Evolutionary conservation across 2,888 invertebrate species (phyloP), one percentile per base, ranked within the genome.

Genomic region (Epiblema foenella): DNA sequence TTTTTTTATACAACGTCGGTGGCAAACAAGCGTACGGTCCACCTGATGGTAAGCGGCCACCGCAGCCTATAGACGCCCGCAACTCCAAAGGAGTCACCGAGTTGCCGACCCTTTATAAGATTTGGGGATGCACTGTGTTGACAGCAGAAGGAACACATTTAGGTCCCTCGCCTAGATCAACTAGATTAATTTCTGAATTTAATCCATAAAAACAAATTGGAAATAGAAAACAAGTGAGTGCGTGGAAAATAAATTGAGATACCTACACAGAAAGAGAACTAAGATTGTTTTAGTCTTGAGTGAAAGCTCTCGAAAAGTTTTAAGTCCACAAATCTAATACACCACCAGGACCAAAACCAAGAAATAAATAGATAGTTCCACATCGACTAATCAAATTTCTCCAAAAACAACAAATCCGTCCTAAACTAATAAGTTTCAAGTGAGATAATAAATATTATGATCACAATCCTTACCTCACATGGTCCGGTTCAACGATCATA

Each of bases 401-500:
- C 20, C 10, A n/a, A 54, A 54, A n/a, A 39, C 24, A 37, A 51
- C 10, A 24, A 18, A 33, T 5, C 3, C 7, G 29, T 12, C 8
- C 29, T 29, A 33, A 49, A 18, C 2, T 51, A 37, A 8, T 18
- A 37, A 8, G 11, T 20, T 20, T 5, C 20, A 59, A 60, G 24
- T 37, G 33, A 39, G 67, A 46, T 33, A 66, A 66, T 60, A 60
- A 70, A 70, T 54, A 59, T 37, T 58, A 69, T 49, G 20, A n/a
- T 20, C 58, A 74, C 71, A 72, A 63, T 63, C 9, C 42, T 57
- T 92, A 93, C 93, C 93, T 93, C 89, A 93, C 84, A 87, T 93
- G 93, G 89, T 94, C 94, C 81, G 91, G 89, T 81, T 94, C 94
- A 82, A 94, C 94, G 80, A 94, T 93, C 93, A 94, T 94, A 87